Conservation (phyloP, 2,888 invertebrate species). For the Himalopsyche anomala region DNA sequence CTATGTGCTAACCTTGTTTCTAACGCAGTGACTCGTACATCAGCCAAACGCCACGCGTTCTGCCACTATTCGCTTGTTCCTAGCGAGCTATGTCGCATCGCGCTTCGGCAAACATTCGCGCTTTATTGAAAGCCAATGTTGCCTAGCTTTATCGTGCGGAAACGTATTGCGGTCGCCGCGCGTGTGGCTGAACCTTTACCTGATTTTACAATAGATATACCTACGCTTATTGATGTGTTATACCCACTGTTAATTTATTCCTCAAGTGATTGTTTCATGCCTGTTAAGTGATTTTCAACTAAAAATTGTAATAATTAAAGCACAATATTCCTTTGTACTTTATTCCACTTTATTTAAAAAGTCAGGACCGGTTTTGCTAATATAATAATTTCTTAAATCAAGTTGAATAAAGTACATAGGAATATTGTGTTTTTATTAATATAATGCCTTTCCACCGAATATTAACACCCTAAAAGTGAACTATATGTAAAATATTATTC, state of each 20-base stretch:
- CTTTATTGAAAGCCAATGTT: constrained; percentile 43
- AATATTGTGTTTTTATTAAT: too few species aligned
- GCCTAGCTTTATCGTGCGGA: constrained; percentile 30
- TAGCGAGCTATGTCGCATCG: constrained; percentile 27
- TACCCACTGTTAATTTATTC: neutral
- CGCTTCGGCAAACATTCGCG: constrained; percentile 38
- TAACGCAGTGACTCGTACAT: constrained; percentile 28
- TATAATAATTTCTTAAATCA: too few species aligned
- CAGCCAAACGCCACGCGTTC: constrained; percentile 19
- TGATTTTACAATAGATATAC: constrained; percentile 6
- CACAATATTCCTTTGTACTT: too few species aligned
- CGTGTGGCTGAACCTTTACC: constrained; percentile 35
- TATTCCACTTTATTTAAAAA: too few species aligned
- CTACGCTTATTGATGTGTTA: neutral
- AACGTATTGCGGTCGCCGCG: constrained; percentile 28
- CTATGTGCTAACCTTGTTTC: neutral
- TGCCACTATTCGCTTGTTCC: neutral
- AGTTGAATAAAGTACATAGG: too few species aligned
- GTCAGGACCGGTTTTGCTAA: too few species aligned
- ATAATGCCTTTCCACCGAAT: too few species aligned
- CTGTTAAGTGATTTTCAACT: too few species aligned
- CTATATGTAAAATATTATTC: too few species aligned
- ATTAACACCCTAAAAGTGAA: too few species aligned
- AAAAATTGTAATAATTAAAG: too few species aligned
- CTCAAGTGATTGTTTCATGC: too few species aligned